A percentile compares a stretch with the other conserved stretches of the same genome.
Conservation (phyloP, 2,888 invertebrate genomes). For the Rhagium mordax region DNA sequence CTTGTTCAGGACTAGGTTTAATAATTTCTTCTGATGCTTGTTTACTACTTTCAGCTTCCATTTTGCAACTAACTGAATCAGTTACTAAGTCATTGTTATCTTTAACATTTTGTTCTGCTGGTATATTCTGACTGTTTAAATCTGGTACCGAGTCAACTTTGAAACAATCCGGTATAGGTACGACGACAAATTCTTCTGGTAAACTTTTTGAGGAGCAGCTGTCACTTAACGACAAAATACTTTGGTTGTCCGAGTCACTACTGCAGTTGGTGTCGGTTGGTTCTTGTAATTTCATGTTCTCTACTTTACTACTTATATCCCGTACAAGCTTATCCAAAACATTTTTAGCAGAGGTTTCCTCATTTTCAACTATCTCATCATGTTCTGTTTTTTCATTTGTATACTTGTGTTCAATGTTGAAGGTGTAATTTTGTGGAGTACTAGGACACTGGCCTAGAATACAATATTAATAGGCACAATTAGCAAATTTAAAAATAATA, state of each 20-base stretch:
- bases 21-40: background rate
- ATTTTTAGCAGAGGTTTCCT: background rate
- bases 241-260: conserved; percentile 65
- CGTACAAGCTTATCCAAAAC: conserved; percentile 36
- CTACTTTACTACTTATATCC: conserved; percentile 39
- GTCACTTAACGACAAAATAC: conserved; percentile 59
- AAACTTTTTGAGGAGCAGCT: conserved; percentile 56
- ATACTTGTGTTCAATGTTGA: conserved; percentile 18
- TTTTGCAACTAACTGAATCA: background rate
- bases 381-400: background rate
- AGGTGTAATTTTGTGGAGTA: background rate
- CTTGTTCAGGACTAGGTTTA: background rate
- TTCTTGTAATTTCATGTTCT: conserved; percentile 44
- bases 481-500: no score
- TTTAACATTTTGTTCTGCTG: background rate
- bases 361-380: conserved; percentile 11
- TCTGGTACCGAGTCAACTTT: conserved; percentile 45
- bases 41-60: background rate
- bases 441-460: background rate
- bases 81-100: background rate
- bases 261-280: conserved; percentile 53
- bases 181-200: conserved; percentile 63
- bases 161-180: conserved; percentile 59
- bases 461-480: background rate
- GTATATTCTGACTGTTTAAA: background rate